Percentiles rank a stretch among this genome's conserved stretches.
Evolutionary conservation across 2,888 invertebrate species (phyloP).

Genomic region (Nemapogon koenigi): DNA sequence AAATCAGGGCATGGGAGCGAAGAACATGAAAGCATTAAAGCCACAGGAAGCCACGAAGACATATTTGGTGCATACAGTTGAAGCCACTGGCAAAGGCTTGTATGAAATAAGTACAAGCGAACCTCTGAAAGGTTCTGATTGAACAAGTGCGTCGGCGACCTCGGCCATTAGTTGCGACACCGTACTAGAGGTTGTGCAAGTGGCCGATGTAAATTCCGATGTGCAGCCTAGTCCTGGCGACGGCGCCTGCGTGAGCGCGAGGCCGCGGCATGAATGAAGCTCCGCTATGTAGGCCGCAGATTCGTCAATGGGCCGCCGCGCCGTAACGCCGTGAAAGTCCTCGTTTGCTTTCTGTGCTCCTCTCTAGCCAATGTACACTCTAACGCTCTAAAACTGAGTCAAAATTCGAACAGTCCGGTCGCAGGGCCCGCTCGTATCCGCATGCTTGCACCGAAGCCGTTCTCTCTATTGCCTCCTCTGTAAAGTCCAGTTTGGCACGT

Average conservation of each 20-base stretch:
- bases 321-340: constrained; percentile 59
- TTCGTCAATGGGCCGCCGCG: constrained; percentile 62
- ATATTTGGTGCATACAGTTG: no score
- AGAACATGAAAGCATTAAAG: no score
- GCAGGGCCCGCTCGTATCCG: constrained; percentile 51
- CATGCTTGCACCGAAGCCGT: constrained; percentile 16
- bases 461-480: constrained; percentile 23
- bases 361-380: constrained; percentile 49
- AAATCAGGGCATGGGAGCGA: no score
- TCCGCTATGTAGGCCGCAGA: constrained; percentile 61
- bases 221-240: constrained; percentile 24
- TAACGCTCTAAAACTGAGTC: constrained; percentile 46
- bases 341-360: constrained; percentile 61
- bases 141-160: constrained; percentile 55
- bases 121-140: constrained; percentile 22
- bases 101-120: no score
- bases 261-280: constrained; percentile 60
- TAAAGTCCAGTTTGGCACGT: constrained; percentile 25
- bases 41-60: no score
- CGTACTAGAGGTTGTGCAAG: constrained; percentile 42
- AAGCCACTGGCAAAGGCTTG: no score
- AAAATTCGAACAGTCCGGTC: constrained; percentile 35
- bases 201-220: constrained; percentile 49
- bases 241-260: constrained; percentile 32
- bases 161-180: constrained; percentile 49